A percentile compares a stretch with the other conserved stretches of the same genome.
Conservation (phyloP, 2,113 vertebrate genomes). For the Pristiophorus japonicus region DNA sequence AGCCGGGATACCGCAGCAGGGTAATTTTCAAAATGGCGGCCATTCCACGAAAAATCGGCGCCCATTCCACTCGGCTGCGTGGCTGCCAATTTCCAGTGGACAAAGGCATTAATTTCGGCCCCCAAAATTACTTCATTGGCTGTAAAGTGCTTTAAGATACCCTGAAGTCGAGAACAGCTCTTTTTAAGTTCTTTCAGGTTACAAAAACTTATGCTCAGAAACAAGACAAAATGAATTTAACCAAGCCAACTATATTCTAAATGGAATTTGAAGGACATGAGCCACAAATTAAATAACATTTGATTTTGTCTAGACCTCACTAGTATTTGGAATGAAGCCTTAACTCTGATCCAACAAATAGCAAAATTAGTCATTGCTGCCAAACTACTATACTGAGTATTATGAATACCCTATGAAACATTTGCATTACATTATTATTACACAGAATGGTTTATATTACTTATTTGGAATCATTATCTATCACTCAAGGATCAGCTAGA, state of each 20-base stretch:
- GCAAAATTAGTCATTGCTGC: background rate
- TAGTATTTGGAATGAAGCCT: background rate
- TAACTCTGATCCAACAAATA: background rate
- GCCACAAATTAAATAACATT: conserved; percentile 28
- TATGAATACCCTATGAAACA: background rate
- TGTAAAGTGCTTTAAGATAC: background rate
- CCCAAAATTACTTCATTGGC: background rate
- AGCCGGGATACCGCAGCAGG: no score
- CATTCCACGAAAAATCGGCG: no score
- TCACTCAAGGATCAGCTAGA: background rate
- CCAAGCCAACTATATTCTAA: background rate
- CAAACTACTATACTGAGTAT: background rate
- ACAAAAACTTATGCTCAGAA: background rate
- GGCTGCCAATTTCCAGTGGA: no score
- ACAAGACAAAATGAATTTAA: background rate
- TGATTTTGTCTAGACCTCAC: conserved; percentile 30
- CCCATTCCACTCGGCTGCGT: no score
- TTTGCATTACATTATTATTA: background rate
- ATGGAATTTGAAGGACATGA: background rate
- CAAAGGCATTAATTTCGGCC: no score
- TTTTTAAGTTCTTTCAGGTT: background rate
- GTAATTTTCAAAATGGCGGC: no score
- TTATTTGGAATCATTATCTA: background rate
- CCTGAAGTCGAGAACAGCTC: background rate
- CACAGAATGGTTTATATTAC: background rate